Evolutionary conservation across 2,888 invertebrate species (phyloP).

Genomic region (Petrophora chlorosata): DNA sequence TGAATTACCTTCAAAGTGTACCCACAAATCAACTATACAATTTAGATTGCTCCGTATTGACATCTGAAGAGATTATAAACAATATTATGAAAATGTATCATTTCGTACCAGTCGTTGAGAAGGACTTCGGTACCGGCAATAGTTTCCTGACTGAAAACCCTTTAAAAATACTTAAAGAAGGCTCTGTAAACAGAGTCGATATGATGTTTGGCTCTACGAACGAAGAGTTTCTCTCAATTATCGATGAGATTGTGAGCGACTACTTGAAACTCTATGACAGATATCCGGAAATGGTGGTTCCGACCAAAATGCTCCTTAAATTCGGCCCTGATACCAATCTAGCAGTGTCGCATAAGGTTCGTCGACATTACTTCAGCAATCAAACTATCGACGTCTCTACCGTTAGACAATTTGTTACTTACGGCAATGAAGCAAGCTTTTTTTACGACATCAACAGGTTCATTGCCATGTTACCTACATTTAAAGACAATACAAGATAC

Average conservation of each 20-base stretch:
- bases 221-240: slow-evolving; percentile 79
- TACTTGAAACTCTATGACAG: slow-evolving; percentile 31
- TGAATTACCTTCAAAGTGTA: slow-evolving; percentile 51
- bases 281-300: slow-evolving; percentile 42
- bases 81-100: slow-evolving; percentile 29
- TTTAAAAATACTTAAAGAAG: slow-evolving; percentile 45
- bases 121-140: slow-evolving; percentile 41
- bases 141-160: slow-evolving; percentile 41
- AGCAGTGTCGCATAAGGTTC: slow-evolving; percentile 37
- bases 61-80: slow-evolving; percentile 26
- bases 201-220: slow-evolving; percentile 86
- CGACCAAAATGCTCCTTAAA: slow-evolving; percentile 39
- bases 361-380: slow-evolving; percentile 40
- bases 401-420: slow-evolving; percentile 38
- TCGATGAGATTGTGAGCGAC: slow-evolving; percentile 11
- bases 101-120: slow-evolving; percentile 46
- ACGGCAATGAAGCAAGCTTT: slow-evolving; percentile 35
- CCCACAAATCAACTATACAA: slow-evolving; percentile 42
- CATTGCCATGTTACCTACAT: slow-evolving; percentile 30
- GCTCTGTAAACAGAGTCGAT: slow-evolving; percentile 74
- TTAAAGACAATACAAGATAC: slow-evolving; percentile 35
- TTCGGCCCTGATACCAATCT: slow-evolving; percentile 34
- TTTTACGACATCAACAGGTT: slow-evolving; percentile 41
- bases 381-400: slow-evolving; percentile 33
- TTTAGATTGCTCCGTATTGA: slow-evolving; percentile 31